A percentile compares a stretch with the other conserved stretches of the same genome.
These are phyloP conservation scores for Chloropsis hardwickii DNA, from an alignment of 2,113 vertebrate species.

Conservation along the genomic window DNA sequence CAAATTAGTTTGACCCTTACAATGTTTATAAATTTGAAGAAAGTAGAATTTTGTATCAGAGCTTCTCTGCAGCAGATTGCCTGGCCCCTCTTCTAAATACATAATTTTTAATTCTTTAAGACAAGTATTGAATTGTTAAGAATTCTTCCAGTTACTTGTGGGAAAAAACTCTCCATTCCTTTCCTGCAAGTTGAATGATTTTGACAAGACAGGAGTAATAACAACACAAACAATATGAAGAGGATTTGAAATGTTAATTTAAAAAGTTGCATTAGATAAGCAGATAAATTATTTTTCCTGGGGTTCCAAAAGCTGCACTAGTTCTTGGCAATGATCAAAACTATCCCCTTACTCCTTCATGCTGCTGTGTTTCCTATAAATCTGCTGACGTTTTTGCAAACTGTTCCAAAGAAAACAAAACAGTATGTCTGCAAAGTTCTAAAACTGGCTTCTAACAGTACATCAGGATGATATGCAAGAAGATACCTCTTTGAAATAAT, in stretches of 20 bases:
- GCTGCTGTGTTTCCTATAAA: constrained; percentile 37
- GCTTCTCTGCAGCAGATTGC: not conserved
- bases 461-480: not conserved
- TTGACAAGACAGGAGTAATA: not conserved
- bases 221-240: not conserved
- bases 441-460: not conserved
- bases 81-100: not conserved
- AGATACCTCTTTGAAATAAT: not conserved
- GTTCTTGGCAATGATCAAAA: constrained; percentile 44
- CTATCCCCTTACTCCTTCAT: constrained; percentile 3
- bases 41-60: not conserved
- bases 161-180: not conserved
- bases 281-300: constrained; percentile 50
- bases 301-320: constrained; percentile 39
- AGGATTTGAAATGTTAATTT: constrained; percentile 39
- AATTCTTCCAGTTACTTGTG: not conserved
- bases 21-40: not conserved
- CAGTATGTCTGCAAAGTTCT: not conserved
- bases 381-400: constrained; percentile 55
- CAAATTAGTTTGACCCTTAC: not conserved
- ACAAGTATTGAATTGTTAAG: not conserved
- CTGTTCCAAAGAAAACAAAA: constrained; percentile 46
- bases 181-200: not conserved
- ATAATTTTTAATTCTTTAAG: not conserved
- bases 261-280: constrained; percentile 30